phyloP scores from a whole-genome alignment of 2,113 vertebrate genomes.

The Pogona vitticeps region DNA sequence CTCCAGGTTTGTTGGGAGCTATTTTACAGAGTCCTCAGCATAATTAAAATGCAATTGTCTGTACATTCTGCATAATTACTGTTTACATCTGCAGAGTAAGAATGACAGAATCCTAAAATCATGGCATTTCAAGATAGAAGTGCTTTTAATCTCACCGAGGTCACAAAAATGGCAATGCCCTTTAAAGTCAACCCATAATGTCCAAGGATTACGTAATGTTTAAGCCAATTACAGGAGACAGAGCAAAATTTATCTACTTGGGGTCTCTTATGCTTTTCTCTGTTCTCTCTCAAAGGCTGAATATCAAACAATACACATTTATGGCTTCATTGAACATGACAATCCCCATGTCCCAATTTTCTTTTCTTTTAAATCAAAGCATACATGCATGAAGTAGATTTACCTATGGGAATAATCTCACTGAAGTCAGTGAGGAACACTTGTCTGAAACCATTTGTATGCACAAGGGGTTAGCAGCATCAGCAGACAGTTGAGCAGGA shows the following conservation, averaged over 20 bases:
- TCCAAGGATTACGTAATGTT: background rate
- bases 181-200: background rate
- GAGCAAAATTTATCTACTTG: background rate
- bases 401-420: background rate
- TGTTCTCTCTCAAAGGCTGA: rapidly evolving
- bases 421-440: background rate
- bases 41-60: background rate
- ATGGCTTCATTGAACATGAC: background rate
- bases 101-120: background rate
- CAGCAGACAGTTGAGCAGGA: background rate
- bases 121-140: background rate
- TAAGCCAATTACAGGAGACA: background rate
- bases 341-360: background rate
- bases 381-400: background rate
- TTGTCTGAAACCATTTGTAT: slow-evolving; percentile 1
- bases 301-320: background rate
- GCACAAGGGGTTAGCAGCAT: background rate
- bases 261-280: background rate
- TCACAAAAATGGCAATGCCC: background rate
- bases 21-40: background rate
- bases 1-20: background rate
- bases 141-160: background rate
- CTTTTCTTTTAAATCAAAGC: background rate
- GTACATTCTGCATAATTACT: background rate
- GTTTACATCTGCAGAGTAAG: background rate